Conservation (phyloP, 2,113 vertebrate genomes). For the Oryzias curvinotus region DNA sequence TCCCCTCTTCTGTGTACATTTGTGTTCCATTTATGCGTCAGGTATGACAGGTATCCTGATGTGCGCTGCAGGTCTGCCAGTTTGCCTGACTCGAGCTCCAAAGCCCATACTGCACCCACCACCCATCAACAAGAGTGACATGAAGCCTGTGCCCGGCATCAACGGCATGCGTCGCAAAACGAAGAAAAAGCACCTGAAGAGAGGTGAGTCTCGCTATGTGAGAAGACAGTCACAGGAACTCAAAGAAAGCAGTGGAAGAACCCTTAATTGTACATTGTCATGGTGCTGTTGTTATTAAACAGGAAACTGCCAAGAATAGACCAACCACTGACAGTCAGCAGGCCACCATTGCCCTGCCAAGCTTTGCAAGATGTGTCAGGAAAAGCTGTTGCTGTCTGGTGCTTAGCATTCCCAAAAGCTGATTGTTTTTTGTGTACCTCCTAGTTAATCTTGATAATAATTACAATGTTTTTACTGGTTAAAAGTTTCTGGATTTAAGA, state of each 20-base stretch:
- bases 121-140: constrained; percentile 92
- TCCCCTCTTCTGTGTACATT: constrained; percentile 24
- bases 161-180: constrained; percentile 93
- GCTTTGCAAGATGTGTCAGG: constrained; percentile 16
- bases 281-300: no score
- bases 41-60: constrained; percentile 97
- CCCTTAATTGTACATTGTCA: no score
- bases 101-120: constrained; percentile 95
- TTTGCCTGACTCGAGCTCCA: constrained; percentile 93
- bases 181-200: constrained; percentile 94
- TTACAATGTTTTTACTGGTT: no score
- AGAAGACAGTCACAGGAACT: no score
- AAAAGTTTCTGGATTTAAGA: no score
- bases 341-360: constrained; percentile 26
- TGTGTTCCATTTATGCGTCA: constrained; percentile 55
- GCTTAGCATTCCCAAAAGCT: background rate
- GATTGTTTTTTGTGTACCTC: no score
- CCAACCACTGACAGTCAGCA: constrained; percentile 16
- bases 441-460: no score
- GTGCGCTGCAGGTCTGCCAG: constrained; percentile 92
- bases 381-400: constrained; percentile 24
- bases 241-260: background rate
- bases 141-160: constrained; percentile 91
- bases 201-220: constrained; percentile 75
- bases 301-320: constrained; percentile 1